phyloP scores from a whole-genome alignment of 2,888 invertebrate species.

The Aethes cnicana region DNA sequence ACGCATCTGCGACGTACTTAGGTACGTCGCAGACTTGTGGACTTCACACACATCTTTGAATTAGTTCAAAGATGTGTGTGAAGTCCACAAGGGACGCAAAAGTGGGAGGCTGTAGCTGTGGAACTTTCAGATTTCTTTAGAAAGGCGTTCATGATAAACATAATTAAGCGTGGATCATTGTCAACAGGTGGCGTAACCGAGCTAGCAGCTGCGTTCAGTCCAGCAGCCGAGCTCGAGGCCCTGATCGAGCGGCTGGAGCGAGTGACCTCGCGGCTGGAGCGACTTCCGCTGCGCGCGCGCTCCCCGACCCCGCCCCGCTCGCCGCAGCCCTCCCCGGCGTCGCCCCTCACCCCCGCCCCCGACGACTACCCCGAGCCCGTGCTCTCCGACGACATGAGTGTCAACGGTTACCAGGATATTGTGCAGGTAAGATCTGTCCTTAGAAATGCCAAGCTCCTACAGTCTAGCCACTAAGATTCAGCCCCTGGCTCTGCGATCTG shows the following conservation, averaged over 20 bases:
- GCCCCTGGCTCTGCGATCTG: too few relatives aligned
- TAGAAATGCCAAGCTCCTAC: too few relatives aligned
- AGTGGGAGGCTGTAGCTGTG: too few relatives aligned
- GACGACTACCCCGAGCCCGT: conserved; percentile 41
- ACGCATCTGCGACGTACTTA: too few relatives aligned
- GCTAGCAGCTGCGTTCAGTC: conserved; percentile 59
- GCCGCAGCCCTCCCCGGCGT: conserved; percentile 55
- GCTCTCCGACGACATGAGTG: conserved; percentile 84
- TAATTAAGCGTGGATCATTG: too few relatives aligned
- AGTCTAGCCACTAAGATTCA: too few relatives aligned
- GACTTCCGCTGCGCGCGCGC: conserved; percentile 64
- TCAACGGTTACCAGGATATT: conserved; percentile 88
- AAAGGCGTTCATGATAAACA: too few relatives aligned
- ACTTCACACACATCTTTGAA: too few relatives aligned
- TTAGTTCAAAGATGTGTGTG: too few relatives aligned
- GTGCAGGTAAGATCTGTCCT: conserved; percentile 67
- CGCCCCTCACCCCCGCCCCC: conserved; percentile 47
- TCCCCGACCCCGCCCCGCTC: conserved; percentile 56
- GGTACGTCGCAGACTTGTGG: too few relatives aligned
- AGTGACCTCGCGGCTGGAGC: conserved; percentile 88
- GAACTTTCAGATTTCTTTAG: too few relatives aligned
- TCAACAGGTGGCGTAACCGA: conserved; percentile 75
- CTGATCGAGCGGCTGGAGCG: conserved; percentile 88
- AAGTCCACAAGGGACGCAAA: too few relatives aligned
- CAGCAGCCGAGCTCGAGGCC: conserved; percentile 84